phyloP scores from a whole-genome alignment of 2,797 vertebrate species.

The Valencia hispanica region DNA sequence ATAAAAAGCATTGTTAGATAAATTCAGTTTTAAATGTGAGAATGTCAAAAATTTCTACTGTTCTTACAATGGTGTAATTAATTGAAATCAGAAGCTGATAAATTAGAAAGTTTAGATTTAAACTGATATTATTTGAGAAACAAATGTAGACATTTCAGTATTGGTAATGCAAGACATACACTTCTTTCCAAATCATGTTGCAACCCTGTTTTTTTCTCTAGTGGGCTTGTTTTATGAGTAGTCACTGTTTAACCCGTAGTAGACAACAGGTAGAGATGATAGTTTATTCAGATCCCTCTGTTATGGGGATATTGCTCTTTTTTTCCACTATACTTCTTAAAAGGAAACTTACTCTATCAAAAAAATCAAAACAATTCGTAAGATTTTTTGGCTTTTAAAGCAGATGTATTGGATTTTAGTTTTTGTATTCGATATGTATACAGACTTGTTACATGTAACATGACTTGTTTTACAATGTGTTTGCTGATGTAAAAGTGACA shows the following conservation, averaged over 20 bases:
- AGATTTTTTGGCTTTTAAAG: no score
- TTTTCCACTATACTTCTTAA: no score
- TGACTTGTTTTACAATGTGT: no score
- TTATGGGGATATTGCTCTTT: no score
- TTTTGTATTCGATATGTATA: no score
- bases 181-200: neutral
- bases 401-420: no score
- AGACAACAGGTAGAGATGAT: neutral
- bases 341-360: no score
- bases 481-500: no score
- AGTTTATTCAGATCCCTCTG: neutral
- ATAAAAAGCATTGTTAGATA: neutral
- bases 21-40: neutral
- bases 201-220: neutral
- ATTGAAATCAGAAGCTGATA: neutral
- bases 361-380: no score
- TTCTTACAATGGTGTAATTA: neutral
- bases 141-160: neutral
- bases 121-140: neutral
- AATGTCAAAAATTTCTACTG: neutral
- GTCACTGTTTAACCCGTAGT: neutral
- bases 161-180: neutral
- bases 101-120: neutral
- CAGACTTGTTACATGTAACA: no score
- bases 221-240: neutral